Evolutionary conservation across 2,888 invertebrate species (phyloP), one percentile per base, ranked within the genome.

Genomic region (Orthosia gracilis): DNA sequence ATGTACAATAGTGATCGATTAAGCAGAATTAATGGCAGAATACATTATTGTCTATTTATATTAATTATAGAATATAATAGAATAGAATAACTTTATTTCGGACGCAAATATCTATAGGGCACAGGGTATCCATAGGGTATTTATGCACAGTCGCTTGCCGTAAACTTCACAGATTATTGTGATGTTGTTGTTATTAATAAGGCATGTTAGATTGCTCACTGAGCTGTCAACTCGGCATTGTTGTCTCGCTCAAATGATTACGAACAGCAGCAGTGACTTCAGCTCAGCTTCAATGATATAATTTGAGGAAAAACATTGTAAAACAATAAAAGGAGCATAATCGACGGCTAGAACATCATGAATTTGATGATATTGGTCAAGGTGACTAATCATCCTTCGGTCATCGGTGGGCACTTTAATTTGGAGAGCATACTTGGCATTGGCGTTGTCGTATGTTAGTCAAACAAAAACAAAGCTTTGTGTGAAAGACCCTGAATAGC

Each of bases 381-480:
- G 62, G 62, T 5, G n/a, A 58, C 31, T 4, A 40, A 12, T 40
- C 40, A n/a, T 13, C n/a, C 59, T n/a, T 13, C n/a, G 45, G 50
- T n/a, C 45, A 45, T 12, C 58, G 15, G 31, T 45, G 18, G 49
- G n/a, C 12, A 50, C 17, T 61, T 61, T 26, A 77, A 69, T 55
- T 75, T 59, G 59, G 31, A 40, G 40, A 59, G 13, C n/a, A n/a
- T 40, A n/a, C n/a, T 40, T 59, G 59, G n/a, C 59, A 5, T 59
- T 59, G 12, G 59, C 40, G 40, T n/a, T 40, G 4, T 58, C 58
- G 58, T 58, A n/a, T 58, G 79, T 78, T 64, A 3, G 47, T 40
- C 63, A 76, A 76, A 79, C 23, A 72, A 58, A 63, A 54, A 63
- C 63, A 52, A 54, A 21, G n/a, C n/a, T 11, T 26, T 31, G 45